phyloP scores from a whole-genome alignment of 2,888 invertebrate genomes.

The Orthosia gothica region DNA sequence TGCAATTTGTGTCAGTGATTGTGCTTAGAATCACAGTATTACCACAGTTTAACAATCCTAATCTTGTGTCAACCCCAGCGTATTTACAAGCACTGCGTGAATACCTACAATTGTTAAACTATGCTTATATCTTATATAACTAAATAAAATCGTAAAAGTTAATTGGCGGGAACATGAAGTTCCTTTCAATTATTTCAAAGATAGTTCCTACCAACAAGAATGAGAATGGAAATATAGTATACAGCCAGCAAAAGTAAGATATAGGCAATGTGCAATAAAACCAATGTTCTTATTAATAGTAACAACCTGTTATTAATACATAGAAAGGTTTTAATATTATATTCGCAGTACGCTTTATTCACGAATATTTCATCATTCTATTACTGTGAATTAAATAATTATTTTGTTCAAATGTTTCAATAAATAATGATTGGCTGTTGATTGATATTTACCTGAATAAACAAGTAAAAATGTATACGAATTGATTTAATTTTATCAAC shows the following conservation, averaged over 20 bases:
- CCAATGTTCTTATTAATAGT: conserved; percentile 44
- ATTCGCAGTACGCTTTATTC: conserved; percentile 58
- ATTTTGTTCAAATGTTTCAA: conserved; percentile 74
- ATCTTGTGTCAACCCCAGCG: too few relatives aligned
- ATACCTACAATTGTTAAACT: too few relatives aligned
- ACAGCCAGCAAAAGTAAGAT: conserved; percentile 8
- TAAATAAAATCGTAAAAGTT: neutral
- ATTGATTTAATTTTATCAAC: conserved; percentile 3
- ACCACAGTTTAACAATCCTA: too few relatives aligned
- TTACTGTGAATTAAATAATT: conserved; percentile 57
- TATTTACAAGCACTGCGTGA: too few relatives aligned
- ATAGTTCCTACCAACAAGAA: conserved; percentile 16
- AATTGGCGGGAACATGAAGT: neutral
- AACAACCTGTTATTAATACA: conserved; percentile 43
- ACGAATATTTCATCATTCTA: conserved; percentile 51
- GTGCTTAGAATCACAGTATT: conserved; percentile 6
- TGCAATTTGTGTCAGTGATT: conserved; percentile 10
- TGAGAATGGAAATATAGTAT: neutral
- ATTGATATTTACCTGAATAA: conserved; percentile 71
- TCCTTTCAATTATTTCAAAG: neutral
- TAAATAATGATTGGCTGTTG: conserved; percentile 74
- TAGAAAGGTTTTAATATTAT: conserved; percentile 47
- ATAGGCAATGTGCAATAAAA: conserved; percentile 32
- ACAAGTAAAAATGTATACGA: conserved; percentile 35
- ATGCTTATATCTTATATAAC: conserved; percentile 24